Conservation (phyloP, 1,140 invertebrate genomes). For the Colletes gigas region DNA sequence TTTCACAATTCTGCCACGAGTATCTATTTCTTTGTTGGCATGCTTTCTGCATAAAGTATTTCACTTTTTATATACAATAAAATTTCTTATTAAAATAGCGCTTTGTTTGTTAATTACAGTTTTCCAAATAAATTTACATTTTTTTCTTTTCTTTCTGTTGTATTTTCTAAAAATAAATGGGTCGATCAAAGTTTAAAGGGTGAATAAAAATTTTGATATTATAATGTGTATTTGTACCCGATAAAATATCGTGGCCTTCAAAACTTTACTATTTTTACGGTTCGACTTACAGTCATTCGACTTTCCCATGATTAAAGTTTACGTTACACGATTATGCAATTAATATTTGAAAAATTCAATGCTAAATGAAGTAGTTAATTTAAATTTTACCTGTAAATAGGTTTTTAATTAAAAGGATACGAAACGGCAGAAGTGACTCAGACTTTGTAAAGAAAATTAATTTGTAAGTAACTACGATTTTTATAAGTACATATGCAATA, state of each 20-base stretch:
- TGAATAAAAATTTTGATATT: background rate
- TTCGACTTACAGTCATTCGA: background rate
- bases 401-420: no score
- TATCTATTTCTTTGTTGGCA: slow-evolving; percentile 81
- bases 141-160: background rate
- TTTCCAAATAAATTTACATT: slow-evolving; percentile 3
- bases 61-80: slow-evolving; percentile 25
- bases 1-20: slow-evolving; percentile 71
- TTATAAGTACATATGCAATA: no score
- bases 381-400: no score
- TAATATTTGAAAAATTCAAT: no score
- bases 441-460: no score
- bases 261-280: background rate
- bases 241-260: background rate
- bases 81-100: slow-evolving; percentile 26
- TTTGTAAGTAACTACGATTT: no score
- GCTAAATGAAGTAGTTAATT: no score
- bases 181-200: background rate
- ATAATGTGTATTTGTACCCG: background rate
- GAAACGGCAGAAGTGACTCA: no score
- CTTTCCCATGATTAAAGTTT: background rate
- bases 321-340: background rate
- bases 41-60: slow-evolving; percentile 77
- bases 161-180: background rate
- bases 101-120: slow-evolving; percentile 4